Evolutionary conservation across 1,140 invertebrate genomes (phyloP), one percentile per base, ranked within the genome.

Genomic region (Leptopilina clavipes): DNA sequence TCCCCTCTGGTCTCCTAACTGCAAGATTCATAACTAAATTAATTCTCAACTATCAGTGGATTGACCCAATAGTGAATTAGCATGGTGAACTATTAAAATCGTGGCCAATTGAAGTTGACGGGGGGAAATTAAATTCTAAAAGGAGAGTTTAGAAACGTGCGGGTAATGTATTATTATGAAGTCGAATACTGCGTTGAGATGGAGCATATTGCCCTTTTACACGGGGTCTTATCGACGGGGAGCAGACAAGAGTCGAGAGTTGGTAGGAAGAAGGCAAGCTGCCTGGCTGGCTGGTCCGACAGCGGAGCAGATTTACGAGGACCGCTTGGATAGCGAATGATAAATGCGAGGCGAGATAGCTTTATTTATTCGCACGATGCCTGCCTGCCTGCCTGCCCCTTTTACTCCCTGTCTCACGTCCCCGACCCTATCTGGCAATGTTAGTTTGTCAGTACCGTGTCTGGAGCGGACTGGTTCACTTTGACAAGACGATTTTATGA

Each of bases 291-390:
- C 82, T 82, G 82, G 83, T 84, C 81, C 83, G 84, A 82, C 86
- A 84, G 79, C n/a, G 82, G 83, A 84, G 86, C 87, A 90, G 88
- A 90, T 90, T 90, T 90, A 90, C 87, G 89, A 90, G 88, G 83
- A 86, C 84, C 82, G 85, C 85, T 86, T 83, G 88, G 88, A 89
- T 90, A 90, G 88, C 85, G 86, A 89, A 90, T 90, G 89, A 90
- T 90, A 90, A 90, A 90, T 87, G 89, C 83, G 81, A 83, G 83
- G 82, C 83, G 87, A 90, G 89, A 90, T 90, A 90, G 87, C 88
- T 90, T 90, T 90, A 90, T 90, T 90, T 90, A 90, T 90, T 90
- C 85, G 87, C 85, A 81, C 84, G 81, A 81, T 85, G 82, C 84
- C 83, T 84, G 83, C 82, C 81, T 84, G 83, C 82, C 81, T 31